Base-by-base conservation (phyloP, 92 coral and sea anemone genomes). In the Epizoanthus rinbou region DNA sequence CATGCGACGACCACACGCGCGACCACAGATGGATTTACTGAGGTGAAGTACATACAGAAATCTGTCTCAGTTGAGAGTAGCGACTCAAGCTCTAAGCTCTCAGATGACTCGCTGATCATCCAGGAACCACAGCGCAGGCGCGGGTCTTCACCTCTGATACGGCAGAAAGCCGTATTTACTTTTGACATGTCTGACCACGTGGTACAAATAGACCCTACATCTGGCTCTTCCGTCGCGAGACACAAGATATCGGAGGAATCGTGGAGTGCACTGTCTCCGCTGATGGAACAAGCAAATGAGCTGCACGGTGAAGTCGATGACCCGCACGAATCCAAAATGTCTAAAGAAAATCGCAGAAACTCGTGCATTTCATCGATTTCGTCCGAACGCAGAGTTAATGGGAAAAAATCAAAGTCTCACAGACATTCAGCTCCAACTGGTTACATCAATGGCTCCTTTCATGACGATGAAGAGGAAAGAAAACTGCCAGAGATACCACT, bases 111-210 rank as follows among this genome's bases (percentile, higher is more conserved):
- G 18, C 58, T 91, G 68, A 83, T 82, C 54, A 89, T 89, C 31
- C 86, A 89, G 79, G 91, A 90, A 14, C 86, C 65, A 2, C 87
- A 87, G 33, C 90, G 92, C 67, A 92, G 88, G 87, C 92, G 94
- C 39, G 92, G 94, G 7, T 95, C 98, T 22, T 94, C 98, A 6
- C 96, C 98, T 13, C 88, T 95, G 28, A 89, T 92, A 73, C 98
- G 98, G 64, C 98, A 95, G 43, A 95, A 81, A 59, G 98, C 98
- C 35, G 93, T 95, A 6, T 91, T 93, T 75, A 90, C 92, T 11
- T 89, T 89, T 69, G 96, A 93, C 81, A 87, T 73, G 84, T 68
- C 90, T 14, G 95, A 91, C 54, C 91, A 88, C 19, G 23, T 31
- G n/a, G 85, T 69, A 25, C 84, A 74, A 41, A 59, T 79, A 5